Percentiles rank a stretch among this genome's conserved stretches.
These are phyloP conservation scores for Pomphorhynchus laevis DNA, from an alignment of 1,140 invertebrate genomes.

Conservation along the genomic window DNA sequence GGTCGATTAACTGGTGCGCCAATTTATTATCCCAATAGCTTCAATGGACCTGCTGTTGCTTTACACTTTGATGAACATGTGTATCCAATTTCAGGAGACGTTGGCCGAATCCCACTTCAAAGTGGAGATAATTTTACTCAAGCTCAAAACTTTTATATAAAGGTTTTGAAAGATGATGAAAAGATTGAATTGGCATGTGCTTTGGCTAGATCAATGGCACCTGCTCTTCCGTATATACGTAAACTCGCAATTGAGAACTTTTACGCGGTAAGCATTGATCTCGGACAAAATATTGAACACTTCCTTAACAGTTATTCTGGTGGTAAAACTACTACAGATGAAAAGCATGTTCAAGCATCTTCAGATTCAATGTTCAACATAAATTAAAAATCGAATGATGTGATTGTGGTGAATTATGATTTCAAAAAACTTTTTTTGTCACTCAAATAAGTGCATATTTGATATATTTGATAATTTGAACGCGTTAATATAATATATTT, in stretches of 20 bases:
- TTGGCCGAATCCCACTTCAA: neutral
- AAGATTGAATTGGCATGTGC: conserved; percentile 1
- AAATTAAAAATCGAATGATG: too few species aligned
- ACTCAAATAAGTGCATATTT: too few species aligned
- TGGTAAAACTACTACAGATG: too few species aligned
- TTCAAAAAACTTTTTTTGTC: too few species aligned
- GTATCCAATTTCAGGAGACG: conserved; percentile 1
- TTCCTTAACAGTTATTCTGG: too few species aligned
- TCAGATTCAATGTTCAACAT: too few species aligned
- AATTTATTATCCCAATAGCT: conserved; percentile 81
- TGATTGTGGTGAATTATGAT: too few species aligned
- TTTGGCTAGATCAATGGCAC: conserved; percentile 1
- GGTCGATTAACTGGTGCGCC: conserved; percentile 33
- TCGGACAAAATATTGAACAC: too few species aligned
- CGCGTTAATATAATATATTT: too few species aligned
- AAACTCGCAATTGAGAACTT: conserved; percentile 8
- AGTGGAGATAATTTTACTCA: conserved; percentile 8
- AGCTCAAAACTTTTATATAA: conserved; percentile 5
- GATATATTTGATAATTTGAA: too few species aligned
- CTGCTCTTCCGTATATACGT: conserved; percentile 6
- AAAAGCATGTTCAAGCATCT: too few species aligned
- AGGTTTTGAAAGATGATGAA: conserved; percentile 9
- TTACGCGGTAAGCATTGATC: too few species aligned
- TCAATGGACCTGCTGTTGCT: conserved; percentile 31
- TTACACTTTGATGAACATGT: neutral